A percentile compares a stretch with the other conserved stretches of the same genome.
phyloP scores from a whole-genome alignment of 2,888 invertebrate genomes.

The Therioaphis trifolii region DNA sequence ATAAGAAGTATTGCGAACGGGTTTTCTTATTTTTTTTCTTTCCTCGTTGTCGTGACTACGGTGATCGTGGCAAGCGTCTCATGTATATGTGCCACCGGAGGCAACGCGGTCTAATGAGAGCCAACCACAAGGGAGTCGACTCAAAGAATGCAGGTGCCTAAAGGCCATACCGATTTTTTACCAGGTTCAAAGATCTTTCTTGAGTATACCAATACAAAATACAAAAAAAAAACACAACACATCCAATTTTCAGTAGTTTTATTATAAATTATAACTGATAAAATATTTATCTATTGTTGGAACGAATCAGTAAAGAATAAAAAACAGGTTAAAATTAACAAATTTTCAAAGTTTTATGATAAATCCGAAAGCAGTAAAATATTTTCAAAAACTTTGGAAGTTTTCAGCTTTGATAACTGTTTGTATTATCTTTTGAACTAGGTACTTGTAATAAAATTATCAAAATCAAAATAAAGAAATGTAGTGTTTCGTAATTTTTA shows the following conservation, averaged over 20 bases:
- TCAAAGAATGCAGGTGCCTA: slow-evolving; percentile 57
- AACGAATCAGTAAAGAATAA: background rate
- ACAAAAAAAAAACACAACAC: background rate
- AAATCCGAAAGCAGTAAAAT: too few species aligned
- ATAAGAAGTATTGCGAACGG: slow-evolving; percentile 44
- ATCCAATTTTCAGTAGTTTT: background rate
- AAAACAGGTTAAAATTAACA: too few species aligned
- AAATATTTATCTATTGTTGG: slow-evolving; percentile 14
- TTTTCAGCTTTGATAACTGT: too few species aligned
- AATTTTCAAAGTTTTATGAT: too few species aligned
- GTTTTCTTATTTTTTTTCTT: slow-evolving; percentile 38
- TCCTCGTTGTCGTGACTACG: slow-evolving; percentile 52
- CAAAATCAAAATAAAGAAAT: too few species aligned
- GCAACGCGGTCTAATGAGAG: slow-evolving; percentile 51
- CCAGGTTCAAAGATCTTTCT: slow-evolving; percentile 59
- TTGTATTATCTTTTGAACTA: too few species aligned
- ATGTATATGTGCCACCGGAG: slow-evolving; percentile 57
- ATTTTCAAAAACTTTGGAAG: too few species aligned
- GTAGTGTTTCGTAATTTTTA: too few species aligned
- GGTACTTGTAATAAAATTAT: too few species aligned
- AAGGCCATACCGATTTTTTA: slow-evolving; percentile 57
- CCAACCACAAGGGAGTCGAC: slow-evolving; percentile 39
- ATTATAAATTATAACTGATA: slow-evolving; percentile 32
- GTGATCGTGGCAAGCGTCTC: slow-evolving; percentile 36
- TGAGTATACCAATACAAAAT: slow-evolving; percentile 38